Evolutionary conservation across 2,888 invertebrate genomes (phyloP).

Genomic region (Temnothorax unifasciatus): DNA sequence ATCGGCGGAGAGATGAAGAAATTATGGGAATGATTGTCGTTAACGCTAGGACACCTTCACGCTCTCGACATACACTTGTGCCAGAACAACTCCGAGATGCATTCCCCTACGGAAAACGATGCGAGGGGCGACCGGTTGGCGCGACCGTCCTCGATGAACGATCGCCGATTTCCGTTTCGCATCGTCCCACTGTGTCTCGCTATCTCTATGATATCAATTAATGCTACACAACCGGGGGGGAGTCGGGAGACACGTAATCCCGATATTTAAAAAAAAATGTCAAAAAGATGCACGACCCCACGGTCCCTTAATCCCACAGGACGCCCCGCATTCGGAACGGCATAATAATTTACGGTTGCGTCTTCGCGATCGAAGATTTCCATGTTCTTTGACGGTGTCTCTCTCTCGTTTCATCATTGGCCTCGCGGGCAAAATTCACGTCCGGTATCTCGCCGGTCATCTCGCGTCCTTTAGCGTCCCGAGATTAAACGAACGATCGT

Average conservation of each 20-base stretch:
- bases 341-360: neutral
- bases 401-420: neutral
- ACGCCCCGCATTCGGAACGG: neutral
- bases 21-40: neutral
- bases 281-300: constrained; percentile 33
- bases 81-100: constrained; percentile 66
- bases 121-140: constrained; percentile 40
- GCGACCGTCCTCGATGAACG: neutral
- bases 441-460: neutral
- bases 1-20: neutral
- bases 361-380: neutral
- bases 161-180: constrained; percentile 45
- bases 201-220: constrained; percentile 68
- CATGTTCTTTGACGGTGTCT: neutral
- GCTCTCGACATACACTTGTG: constrained; percentile 60
- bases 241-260: constrained; percentile 64
- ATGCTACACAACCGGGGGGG: constrained; percentile 70
- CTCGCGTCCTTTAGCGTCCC: neutral
- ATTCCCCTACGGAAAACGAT: constrained; percentile 58
- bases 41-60: constrained; percentile 55
- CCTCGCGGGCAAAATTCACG: neutral
- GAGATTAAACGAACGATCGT: constrained; percentile 13
- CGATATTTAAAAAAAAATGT: constrained; percentile 55
- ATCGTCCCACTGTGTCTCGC: constrained; percentile 47
- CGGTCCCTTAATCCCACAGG: constrained; percentile 4